Base-by-base conservation (phyloP, 2,113 vertebrate genomes). In the Strigops habroptila region DNA sequence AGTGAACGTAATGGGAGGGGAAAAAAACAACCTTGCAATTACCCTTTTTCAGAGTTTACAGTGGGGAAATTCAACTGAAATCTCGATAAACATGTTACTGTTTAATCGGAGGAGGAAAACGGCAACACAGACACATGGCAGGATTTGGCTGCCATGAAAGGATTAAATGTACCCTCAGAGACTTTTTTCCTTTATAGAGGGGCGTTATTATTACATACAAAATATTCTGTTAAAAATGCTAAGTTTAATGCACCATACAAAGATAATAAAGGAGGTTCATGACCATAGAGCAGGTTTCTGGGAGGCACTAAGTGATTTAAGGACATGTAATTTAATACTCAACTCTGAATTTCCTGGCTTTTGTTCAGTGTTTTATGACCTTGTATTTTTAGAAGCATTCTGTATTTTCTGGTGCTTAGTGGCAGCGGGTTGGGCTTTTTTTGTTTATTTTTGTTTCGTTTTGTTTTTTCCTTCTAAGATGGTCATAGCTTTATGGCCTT, bases 41-140 rank as follows among this genome's bases (percentile, higher is more conserved):
- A 85, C 46, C 62, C 91, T 89, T 95, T 86, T 67, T 81, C 79
- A 28, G 85, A 96, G 82, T 93, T 71, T 84, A 76, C 79, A 30
- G 76, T 82, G 57, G 64, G 95, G 93, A 97, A 96, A 96, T 95
- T 93, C 68, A 95, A 91, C 88, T 88, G 92, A 90, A 94, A 84
- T 83, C 70, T 96, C 16, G 76, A 96, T 95, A 96, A 97, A 88
- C 87, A 86, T 90, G 93, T 97, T 95, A 75, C 68, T 93, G 39
- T 97, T 97, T 91, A 97, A 96, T 97, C 44, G 4, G 77, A 92
- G 93, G 70, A 97, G 87, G 80, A 88, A 82, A 94, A 96, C 63
- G 11, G 91, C 80, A 85, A 65, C 90, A 95, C 91, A 96, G 90
- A 95, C 74, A 94, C 87, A 89, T 91, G 62, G 70, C 82, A 90